A percentile compares a stretch with the other conserved stretches of the same genome.
These are phyloP conservation scores for Chiridota heheva DNA, from an alignment of 35 echinoderm and acorn worm genomes.

Conservation along the genomic window DNA sequence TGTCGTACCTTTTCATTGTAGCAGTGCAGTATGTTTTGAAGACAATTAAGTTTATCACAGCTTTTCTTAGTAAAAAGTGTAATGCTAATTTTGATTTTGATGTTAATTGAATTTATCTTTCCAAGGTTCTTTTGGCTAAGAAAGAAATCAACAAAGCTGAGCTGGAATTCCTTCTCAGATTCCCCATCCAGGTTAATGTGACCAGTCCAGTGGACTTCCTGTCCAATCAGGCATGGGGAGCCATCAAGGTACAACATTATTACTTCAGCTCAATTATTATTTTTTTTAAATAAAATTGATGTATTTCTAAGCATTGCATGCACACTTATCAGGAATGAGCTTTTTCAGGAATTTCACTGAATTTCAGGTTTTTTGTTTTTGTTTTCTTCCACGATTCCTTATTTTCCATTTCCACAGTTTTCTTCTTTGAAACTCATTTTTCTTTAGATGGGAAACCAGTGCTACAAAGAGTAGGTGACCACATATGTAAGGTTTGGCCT, in stretches of 20 bases:
- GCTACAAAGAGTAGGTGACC: no score
- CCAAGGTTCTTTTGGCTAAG: conserved; percentile 81
- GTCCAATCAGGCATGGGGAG: conserved; percentile 87
- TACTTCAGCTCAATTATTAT: background rate
- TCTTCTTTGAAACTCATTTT: no score
- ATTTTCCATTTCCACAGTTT: no score
- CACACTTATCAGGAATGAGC: no score
- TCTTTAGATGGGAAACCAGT: no score
- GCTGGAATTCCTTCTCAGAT: conserved; percentile 93
- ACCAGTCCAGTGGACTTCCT: conserved; percentile 98
- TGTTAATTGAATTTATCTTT: background rate
- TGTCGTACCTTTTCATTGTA: no score
- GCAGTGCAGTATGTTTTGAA: no score
- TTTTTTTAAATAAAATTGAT: background rate
- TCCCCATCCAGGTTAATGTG: conserved; percentile 81
- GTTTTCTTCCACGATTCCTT: no score
- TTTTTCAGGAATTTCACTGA: background rate
- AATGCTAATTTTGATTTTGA: no score
- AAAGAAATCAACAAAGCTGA: conserved; percentile 90
- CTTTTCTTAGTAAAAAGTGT: no score
- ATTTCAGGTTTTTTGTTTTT: background rate
- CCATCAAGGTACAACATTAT: conserved; percentile 75
- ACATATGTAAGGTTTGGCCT: no score
- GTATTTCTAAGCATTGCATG: background rate
- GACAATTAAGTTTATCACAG: no score